Conservation (phyloP, 2,888 invertebrate genomes). For the Ectobius pallidus region DNA sequence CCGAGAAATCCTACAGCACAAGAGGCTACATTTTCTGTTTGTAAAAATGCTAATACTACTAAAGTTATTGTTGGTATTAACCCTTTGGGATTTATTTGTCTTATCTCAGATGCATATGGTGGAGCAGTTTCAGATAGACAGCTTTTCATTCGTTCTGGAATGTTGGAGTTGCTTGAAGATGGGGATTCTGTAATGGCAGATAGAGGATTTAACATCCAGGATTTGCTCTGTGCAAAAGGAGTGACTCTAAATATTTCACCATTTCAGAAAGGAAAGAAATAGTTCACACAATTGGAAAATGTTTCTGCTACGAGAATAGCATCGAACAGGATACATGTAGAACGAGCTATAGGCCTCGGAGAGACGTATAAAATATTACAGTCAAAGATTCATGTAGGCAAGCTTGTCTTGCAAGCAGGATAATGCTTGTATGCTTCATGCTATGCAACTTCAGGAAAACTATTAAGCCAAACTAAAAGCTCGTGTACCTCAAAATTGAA, state of each 20-base stretch:
- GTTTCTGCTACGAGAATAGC: too few relatives aligned
- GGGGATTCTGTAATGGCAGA: not conserved
- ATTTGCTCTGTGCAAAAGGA: not conserved
- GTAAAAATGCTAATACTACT: not conserved
- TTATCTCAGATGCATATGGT: too few relatives aligned
- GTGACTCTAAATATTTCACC: not conserved
- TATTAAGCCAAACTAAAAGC: not conserved
- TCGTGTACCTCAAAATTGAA: too few relatives aligned
- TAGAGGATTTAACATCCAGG: not conserved
- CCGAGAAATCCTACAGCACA: not conserved
- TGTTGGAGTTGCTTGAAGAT: not conserved
- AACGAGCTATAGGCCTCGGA: not conserved
- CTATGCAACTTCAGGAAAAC: not conserved
- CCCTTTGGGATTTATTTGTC: not conserved
- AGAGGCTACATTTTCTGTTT: too few relatives aligned
- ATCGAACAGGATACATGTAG: too few relatives aligned
- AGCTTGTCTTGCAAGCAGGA: too few relatives aligned
- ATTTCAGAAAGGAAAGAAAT: not conserved
- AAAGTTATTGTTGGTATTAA: not conserved
- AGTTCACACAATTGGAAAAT: not conserved
- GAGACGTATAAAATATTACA: not conserved
- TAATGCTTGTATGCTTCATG: not conserved
- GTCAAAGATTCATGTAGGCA: not conserved
- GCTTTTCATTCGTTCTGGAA: not conserved
- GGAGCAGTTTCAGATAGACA: not conserved